A percentile compares a stretch with the other conserved stretches of the same genome.
phyloP scores from a whole-genome alignment of 1,140 invertebrate genomes.

The Drosophila mojavensis region DNA sequence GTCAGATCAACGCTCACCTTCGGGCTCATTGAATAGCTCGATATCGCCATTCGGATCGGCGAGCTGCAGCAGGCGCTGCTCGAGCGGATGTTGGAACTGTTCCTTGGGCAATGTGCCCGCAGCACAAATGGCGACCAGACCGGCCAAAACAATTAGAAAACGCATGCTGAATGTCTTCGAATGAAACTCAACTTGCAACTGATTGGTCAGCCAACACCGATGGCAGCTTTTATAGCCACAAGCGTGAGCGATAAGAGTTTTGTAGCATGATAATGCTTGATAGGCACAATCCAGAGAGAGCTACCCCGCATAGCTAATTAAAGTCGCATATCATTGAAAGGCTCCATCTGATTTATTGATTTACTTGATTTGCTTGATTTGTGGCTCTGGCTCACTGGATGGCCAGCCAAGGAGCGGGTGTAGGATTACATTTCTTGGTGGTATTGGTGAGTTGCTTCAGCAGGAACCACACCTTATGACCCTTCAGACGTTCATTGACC shows the following conservation, averaged over 20 bases:
- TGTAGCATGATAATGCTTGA: slow-evolving; percentile 17
- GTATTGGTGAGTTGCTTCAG: slow-evolving; percentile 38
- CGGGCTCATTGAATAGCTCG: slow-evolving; percentile 58
- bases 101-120: slow-evolving; percentile 61
- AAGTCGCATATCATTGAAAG: slow-evolving; percentile 53
- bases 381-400: slow-evolving; percentile 13
- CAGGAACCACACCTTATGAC: slow-evolving; percentile 78
- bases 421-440: slow-evolving; percentile 53
- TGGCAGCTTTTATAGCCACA: slow-evolving; percentile 58
- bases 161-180: slow-evolving; percentile 64
- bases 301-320: slow-evolving; percentile 45
- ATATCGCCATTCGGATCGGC: slow-evolving; percentile 73
- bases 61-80: slow-evolving; percentile 57
- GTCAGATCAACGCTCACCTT: slow-evolving; percentile 50
- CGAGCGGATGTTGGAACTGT: slow-evolving; percentile 19
- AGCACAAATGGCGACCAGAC: slow-evolving; percentile 65
- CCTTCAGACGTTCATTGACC: slow-evolving; percentile 60
- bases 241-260: slow-evolving; percentile 29
- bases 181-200: slow-evolving; percentile 60
- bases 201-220: slow-evolving; percentile 22
- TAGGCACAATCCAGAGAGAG: slow-evolving; percentile 6
- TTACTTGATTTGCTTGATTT: neutral
- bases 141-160: slow-evolving; percentile 75
- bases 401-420: slow-evolving; percentile 74
- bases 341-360: slow-evolving; percentile 6